A percentile compares a stretch with the other conserved stretches of the same genome.
These are phyloP conservation scores for Platycercus adscitus DNA, from an alignment of 2,113 vertebrate species.

Conservation along the genomic window DNA sequence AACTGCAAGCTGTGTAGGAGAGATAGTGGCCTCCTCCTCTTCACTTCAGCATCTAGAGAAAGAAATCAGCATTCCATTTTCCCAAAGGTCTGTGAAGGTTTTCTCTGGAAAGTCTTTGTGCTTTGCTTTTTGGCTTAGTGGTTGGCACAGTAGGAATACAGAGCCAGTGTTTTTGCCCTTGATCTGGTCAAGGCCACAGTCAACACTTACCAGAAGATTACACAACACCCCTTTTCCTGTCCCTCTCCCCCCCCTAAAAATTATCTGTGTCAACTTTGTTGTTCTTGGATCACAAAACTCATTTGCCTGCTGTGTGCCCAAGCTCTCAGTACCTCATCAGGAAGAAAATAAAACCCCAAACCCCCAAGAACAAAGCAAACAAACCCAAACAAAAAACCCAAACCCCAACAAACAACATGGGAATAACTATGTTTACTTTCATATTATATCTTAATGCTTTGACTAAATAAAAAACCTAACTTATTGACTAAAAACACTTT, in stretches of 20 bases:
- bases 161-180: neutral
- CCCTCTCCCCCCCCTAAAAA: neutral
- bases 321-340: neutral
- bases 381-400: neutral
- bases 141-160: neutral
- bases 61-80: neutral
- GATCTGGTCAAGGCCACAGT: neutral
- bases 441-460: neutral
- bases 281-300: neutral
- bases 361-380: neutral
- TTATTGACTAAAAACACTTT: neutral
- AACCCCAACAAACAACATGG: neutral
- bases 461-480: neutral
- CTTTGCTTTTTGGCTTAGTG: neutral
- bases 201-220: neutral
- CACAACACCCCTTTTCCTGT: neutral
- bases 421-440: neutral
- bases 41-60: neutral
- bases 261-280: neutral
- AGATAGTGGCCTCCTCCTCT: neutral
- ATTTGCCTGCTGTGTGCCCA: neutral
- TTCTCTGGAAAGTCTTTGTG: neutral
- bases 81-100: neutral
- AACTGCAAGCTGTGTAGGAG: neutral
- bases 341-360: neutral